Percentiles rank a stretch among this genome's conserved stretches.
Evolutionary conservation across 2,797 vertebrate species (phyloP).

Genomic region (Tokudaia muenninki): DNA sequence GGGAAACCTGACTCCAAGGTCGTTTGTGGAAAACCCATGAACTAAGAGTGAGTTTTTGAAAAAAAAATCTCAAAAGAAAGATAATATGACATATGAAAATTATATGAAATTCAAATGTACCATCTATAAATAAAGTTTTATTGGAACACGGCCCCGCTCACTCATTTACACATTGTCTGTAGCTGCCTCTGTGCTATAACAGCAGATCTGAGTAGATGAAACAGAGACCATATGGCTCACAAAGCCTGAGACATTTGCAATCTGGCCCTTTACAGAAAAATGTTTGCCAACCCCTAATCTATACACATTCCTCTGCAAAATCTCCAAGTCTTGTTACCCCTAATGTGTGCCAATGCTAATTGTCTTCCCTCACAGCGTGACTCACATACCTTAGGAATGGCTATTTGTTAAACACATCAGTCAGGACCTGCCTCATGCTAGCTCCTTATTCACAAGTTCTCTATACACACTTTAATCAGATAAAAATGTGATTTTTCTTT

Average conservation of each 20-base stretch:
- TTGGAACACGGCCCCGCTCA: conserved; percentile 17
- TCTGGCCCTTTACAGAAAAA: conserved; percentile 15
- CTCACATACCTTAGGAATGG: neutral
- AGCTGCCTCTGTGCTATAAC: conserved; percentile 18
- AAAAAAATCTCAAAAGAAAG: conserved; percentile 10
- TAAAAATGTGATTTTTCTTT: neutral
- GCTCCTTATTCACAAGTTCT: conserved; percentile 27
- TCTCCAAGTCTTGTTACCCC: neutral
- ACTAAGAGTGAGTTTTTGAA: neutral
- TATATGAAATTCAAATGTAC: conserved; percentile 52
- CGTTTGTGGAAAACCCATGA: neutral
- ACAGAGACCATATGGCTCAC: conserved; percentile 9
- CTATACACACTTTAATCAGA: neutral
- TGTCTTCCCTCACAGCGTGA: neutral
- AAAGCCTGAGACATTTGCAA: conserved; percentile 24
- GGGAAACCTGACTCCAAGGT: neutral
- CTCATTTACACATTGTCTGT: conserved; percentile 42
- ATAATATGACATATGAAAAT: conserved; percentile 23
- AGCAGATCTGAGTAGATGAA: conserved; percentile 20
- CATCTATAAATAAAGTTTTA: conserved; percentile 65
- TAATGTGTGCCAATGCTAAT: neutral
- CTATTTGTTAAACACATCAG: neutral
- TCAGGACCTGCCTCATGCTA: neutral
- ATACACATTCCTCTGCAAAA: neutral
- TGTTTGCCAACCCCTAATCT: neutral